Evolutionary conservation across 2,888 invertebrate genomes (phyloP), one percentile per base, ranked within the genome.

Genomic region (Spilosoma lubricipeda): DNA sequence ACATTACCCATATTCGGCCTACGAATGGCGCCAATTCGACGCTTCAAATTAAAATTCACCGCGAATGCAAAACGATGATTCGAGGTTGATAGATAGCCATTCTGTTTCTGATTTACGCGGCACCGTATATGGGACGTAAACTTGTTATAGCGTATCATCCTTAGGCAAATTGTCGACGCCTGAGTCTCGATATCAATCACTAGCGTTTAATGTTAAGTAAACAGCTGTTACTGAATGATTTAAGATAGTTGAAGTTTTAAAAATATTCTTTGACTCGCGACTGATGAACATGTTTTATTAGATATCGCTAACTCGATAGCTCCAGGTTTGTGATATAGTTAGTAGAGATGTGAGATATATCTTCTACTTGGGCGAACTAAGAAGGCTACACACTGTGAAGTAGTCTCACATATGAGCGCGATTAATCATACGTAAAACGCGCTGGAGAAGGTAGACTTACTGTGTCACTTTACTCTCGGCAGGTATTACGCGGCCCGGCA

Each of bases 1-100:
- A 94, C 95, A 94, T 94, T 93, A 94, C 92, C 95, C 94, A 94
- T 94, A 95, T 95, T 94, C 93, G 94, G 92, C 87, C 92, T 90
- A 92, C 91, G 93, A 92, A 90, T 89, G 95, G 95, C 95, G 95
- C 95, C 95, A 93, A 94, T 92, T 93, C 93, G 93, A 94, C 94
- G 93, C 86, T 91, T 94, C 93, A 93, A 95, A 94, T 95, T 94
- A 95, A 95, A 93, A 94, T 90, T 88, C 87, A 85, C 91, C 87
- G 89, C 90, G 88, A 92, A 90, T 92, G 93, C 94, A 92, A 95
- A 94, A 94, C 93, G 91, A 92, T 91, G 89, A 90, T 90, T 85
- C 86, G 85, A 74, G 81, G 82, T 91, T 94, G 94, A 95, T 94
- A 88, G 94, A 95, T 94, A 89, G 92, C 90, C 87, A 88, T 86